A percentile compares a stretch with the other conserved stretches of the same genome.
Conservation (phyloP, 1,140 invertebrate genomes). For the Sarcophaga peregrina region DNA sequence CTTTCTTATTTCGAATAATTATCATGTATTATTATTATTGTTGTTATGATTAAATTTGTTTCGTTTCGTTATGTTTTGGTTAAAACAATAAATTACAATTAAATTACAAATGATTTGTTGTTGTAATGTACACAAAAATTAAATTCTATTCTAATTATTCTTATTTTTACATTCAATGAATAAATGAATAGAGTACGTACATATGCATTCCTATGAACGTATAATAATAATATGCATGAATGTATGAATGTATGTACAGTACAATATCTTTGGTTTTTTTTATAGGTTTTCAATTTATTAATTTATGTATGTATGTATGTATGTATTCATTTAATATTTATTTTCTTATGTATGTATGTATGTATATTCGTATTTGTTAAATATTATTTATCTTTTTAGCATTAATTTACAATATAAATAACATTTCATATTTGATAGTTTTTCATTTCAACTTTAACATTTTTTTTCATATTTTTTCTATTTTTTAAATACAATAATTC, state of each 20-base stretch:
- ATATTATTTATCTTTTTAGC: not conserved
- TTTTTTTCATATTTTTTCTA: not conserved
- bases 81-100: not conserved
- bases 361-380: not conserved
- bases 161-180: not conserved
- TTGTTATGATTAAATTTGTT: not conserved
- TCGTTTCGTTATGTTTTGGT: not conserved
- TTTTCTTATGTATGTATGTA: not conserved
- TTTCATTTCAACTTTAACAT: not conserved
- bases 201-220: constrained; percentile 1
- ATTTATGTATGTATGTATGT: not conserved
- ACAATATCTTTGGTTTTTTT: no score
- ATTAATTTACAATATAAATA: not conserved
- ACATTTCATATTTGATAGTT: constrained; percentile 26
- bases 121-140: not conserved
- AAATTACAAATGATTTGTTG: not conserved
- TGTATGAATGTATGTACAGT: not conserved
- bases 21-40: constrained; percentile 30
- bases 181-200: not conserved
- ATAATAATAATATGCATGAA: not conserved
- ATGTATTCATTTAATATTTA: not conserved
- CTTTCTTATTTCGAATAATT: not conserved
- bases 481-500: not conserved
- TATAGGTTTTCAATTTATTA: not conserved
- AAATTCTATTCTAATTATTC: not conserved